A percentile compares a stretch with the other conserved stretches of the same genome.
These are phyloP conservation scores for Seriola aureovittata DNA, from an alignment of 2,113 vertebrate genomes.

Conservation along the genomic window DNA sequence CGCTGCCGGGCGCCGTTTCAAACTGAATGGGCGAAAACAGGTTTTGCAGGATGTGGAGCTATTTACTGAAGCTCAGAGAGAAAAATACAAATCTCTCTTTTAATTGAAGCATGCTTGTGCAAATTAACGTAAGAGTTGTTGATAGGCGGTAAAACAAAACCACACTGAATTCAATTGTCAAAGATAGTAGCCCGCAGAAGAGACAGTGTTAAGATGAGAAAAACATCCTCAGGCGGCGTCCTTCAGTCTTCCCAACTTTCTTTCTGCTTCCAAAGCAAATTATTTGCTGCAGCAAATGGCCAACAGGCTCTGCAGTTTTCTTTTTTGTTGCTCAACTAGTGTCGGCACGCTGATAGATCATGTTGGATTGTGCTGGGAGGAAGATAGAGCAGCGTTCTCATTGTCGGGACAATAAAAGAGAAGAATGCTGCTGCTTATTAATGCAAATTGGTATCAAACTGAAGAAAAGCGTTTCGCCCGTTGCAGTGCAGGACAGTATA, in stretches of 20 bases:
- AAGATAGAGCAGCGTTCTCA: constrained; percentile 67
- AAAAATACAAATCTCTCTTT: neutral
- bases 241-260: constrained; percentile 58
- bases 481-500: constrained; percentile 49
- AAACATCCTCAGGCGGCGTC: constrained; percentile 63
- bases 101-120: constrained; percentile 31
- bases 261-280: constrained; percentile 79
- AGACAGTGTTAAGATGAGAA: constrained; percentile 46
- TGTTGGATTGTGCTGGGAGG: constrained; percentile 63
- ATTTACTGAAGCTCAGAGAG: constrained; percentile 21
- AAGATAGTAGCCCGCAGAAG: constrained; percentile 44
- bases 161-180: constrained; percentile 52
- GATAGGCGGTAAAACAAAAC: constrained; percentile 43
- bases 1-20: constrained; percentile 57
- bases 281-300: constrained; percentile 78
- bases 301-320: constrained; percentile 62
- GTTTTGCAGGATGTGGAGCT: constrained; percentile 30
- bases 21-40: constrained; percentile 33
- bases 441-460: constrained; percentile 77
- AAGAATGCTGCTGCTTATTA: constrained; percentile 72
- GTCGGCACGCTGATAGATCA: constrained; percentile 67
- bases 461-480: constrained; percentile 61
- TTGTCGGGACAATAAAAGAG: constrained; percentile 70
- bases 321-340: constrained; percentile 66
- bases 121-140: constrained; percentile 55